These are phyloP conservation scores for Protaetia brevitarsis DNA, from an alignment of 1,140 invertebrate species.

Conservation along the genomic window DNA sequence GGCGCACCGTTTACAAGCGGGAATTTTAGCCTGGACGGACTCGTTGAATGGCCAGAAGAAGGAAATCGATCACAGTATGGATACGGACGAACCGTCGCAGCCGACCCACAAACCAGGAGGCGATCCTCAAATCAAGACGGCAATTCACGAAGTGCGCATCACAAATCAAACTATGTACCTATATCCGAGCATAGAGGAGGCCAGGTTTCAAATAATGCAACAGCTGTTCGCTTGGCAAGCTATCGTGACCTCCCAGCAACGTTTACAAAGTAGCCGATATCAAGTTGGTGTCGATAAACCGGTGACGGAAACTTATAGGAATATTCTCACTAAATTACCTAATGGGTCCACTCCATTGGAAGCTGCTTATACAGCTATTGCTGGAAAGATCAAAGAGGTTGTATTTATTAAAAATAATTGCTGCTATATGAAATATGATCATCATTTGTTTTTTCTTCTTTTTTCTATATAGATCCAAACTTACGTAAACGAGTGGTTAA, in stretches of 20 bases:
- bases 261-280: constrained; percentile 85
- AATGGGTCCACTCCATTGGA: constrained; percentile 73
- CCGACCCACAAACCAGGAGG: constrained; percentile 91
- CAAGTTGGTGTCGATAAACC: constrained; percentile 89
- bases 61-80: constrained; percentile 87
- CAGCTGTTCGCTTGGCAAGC: constrained; percentile 98
- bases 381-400: constrained; percentile 86
- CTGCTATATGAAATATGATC: neutral
- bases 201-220: constrained; percentile 91
- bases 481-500: constrained; percentile 95
- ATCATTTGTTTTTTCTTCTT: constrained; percentile 5
- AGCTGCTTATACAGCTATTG: constrained; percentile 86
- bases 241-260: constrained; percentile 88
- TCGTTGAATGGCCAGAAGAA: constrained; percentile 82
- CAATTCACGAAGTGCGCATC: constrained; percentile 95
- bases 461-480: constrained; percentile 58
- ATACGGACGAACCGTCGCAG: constrained; percentile 84
- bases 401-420: neutral
- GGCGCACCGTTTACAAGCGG: constrained; percentile 84
- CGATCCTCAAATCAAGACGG: constrained; percentile 78
- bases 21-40: constrained; percentile 93
- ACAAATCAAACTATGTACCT: constrained; percentile 98
- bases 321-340: constrained; percentile 88
- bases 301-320: constrained; percentile 86
- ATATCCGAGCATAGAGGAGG: constrained; percentile 92